phyloP scores from a whole-genome alignment of 2,888 invertebrate species.

The Germaria angustata region DNA sequence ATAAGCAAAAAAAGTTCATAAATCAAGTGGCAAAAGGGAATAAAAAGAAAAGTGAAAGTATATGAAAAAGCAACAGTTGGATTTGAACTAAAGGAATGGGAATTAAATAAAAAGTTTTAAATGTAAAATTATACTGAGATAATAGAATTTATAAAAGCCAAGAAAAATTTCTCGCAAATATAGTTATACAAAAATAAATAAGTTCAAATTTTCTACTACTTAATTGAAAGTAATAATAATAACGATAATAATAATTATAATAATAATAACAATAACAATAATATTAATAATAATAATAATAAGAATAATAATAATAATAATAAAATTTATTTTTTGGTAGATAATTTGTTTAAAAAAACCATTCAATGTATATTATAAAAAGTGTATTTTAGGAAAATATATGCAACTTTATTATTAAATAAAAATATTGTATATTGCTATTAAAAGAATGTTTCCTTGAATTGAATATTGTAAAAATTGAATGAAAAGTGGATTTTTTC shows the following conservation, averaged over 20 bases:
- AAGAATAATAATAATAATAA: no score
- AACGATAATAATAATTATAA: neutral
- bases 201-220: neutral
- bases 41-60: conserved; percentile 37
- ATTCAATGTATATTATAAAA: no score
- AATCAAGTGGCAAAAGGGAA: conserved; percentile 9
- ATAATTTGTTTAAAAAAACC: neutral
- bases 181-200: neutral
- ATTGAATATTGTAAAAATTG: no score
- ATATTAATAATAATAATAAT: no score
- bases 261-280: no score
- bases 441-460: neutral
- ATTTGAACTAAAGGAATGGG: conserved; percentile 43
- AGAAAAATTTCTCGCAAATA: neutral
- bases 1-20: neutral
- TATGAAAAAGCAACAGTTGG: conserved; percentile 62
- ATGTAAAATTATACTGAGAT: conserved; percentile 8
- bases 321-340: no score
- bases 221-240: neutral
- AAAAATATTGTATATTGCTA: no score
- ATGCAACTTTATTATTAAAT: no score
- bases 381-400: no score
- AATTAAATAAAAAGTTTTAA: neutral
- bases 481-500: neutral
- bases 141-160: neutral